Percentiles rank a stretch among this genome's conserved stretches.
These are phyloP conservation scores for Trinectes maculatus DNA, from an alignment of 2,113 vertebrate genomes.

Conservation along the genomic window DNA sequence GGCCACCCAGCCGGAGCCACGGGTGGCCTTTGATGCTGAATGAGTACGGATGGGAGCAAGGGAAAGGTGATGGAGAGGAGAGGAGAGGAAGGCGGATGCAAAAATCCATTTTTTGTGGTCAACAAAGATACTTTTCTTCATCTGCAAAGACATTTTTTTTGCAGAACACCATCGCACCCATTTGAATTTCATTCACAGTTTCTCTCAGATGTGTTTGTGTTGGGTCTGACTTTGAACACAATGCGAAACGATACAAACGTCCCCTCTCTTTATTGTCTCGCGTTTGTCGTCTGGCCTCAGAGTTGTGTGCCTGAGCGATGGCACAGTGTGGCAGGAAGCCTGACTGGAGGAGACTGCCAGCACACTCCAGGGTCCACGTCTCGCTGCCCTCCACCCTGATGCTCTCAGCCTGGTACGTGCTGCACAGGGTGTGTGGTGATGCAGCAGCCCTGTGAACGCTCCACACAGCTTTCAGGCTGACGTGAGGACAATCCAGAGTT, in stretches of 20 bases:
- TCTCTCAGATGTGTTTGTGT: not conserved
- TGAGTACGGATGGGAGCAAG: constrained; percentile 43
- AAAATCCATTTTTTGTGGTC: too few species aligned
- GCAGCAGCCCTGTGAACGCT: constrained; percentile 25
- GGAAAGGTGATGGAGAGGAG: constrained; percentile 58
- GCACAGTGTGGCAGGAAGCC: constrained; percentile 42
- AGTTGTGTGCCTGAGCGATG: constrained; percentile 31
- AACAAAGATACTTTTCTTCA: too few species aligned
- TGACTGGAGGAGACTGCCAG: constrained; percentile 15
- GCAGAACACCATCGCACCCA: too few species aligned
- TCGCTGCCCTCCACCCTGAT: constrained; percentile 44
- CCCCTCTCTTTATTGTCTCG: not conserved
- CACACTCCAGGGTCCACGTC: constrained; percentile 32
- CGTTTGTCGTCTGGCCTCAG: constrained; percentile 12
- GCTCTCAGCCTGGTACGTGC: constrained; percentile 55
- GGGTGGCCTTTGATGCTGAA: constrained; percentile 77
- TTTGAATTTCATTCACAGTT: not conserved
- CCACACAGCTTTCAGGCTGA: constrained; percentile 1
- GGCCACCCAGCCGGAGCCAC: constrained; percentile 83
- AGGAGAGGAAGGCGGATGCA: not conserved
- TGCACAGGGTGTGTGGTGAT: constrained; percentile 18
- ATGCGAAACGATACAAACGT: not conserved
- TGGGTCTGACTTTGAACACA: not conserved
- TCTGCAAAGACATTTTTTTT: too few species aligned
- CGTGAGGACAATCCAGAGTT: constrained; percentile 3